A percentile compares a stretch with the other conserved stretches of the same genome.
phyloP scores from a whole-genome alignment of 2,888 invertebrate species.

The Kuschelorhynchus macadamiae region DNA sequence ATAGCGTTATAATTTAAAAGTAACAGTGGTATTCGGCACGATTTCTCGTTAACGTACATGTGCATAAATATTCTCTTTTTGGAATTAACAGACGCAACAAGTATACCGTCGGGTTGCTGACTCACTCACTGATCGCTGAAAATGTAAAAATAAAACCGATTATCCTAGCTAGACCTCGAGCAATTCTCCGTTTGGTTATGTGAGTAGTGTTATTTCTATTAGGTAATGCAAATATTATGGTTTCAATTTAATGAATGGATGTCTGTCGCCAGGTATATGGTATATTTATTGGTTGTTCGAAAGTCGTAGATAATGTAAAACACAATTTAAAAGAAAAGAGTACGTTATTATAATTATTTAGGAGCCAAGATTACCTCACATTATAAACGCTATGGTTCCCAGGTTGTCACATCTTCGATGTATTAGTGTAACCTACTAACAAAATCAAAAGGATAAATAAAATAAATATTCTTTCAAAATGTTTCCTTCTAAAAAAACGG shows the following conservation, averaged over 20 bases:
- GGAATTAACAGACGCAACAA: slow-evolving; percentile 29
- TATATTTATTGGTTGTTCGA: neutral
- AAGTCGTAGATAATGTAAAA: no score
- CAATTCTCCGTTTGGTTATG: slow-evolving; percentile 4
- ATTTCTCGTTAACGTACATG: slow-evolving; percentile 16
- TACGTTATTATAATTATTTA: no score
- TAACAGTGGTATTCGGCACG: slow-evolving; percentile 10
- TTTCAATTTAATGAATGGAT: neutral
- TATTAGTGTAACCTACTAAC: no score
- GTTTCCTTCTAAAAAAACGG: no score
- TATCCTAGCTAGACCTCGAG: slow-evolving; percentile 8
- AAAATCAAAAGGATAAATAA: no score
- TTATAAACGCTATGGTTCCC: no score
- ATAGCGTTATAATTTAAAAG: slow-evolving; percentile 16
- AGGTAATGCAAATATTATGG: no score
- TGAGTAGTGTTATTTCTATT: neutral
- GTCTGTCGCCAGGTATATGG: neutral
- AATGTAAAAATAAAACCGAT: slow-evolving; percentile 30
- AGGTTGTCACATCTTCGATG: no score
- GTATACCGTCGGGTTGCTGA: slow-evolving; percentile 9
- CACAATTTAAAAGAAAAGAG: no score
- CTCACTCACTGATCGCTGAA: slow-evolving; percentile 20
- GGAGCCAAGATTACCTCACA: no score
- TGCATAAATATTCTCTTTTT: slow-evolving; percentile 30
- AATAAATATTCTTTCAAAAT: no score